These are phyloP conservation scores for Ptychoptera albimana DNA, from an alignment of 2,888 invertebrate genomes.

Conservation along the genomic window DNA sequence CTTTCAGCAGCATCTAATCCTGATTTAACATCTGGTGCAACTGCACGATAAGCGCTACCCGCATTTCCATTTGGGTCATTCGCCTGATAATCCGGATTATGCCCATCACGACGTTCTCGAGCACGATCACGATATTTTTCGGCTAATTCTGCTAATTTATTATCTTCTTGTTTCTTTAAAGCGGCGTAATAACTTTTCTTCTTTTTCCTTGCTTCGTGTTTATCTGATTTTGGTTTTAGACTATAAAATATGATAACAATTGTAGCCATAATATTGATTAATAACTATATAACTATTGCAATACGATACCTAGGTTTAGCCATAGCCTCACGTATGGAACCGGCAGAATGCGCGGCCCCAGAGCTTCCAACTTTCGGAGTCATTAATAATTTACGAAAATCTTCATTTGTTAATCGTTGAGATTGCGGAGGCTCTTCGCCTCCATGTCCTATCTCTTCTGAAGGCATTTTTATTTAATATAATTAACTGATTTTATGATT, in stretches of 20 bases:
- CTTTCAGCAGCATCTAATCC: constrained; percentile 90
- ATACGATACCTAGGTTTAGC: constrained; percentile 40
- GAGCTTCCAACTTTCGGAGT: constrained; percentile 69
- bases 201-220: constrained; percentile 73
- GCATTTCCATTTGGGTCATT: constrained; percentile 54
- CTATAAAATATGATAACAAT: no score
- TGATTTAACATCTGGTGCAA: constrained; percentile 90
- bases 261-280: neutral
- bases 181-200: constrained; percentile 92
- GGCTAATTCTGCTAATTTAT: constrained; percentile 82
- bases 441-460: constrained; percentile 22
- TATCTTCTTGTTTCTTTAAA: constrained; percentile 88
- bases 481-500: no score
- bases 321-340: constrained; percentile 53
- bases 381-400: constrained; percentile 90
- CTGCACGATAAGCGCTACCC: constrained; percentile 49
- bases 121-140: constrained; percentile 88
- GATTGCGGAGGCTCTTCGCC: constrained; percentile 49
- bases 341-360: constrained; percentile 27
- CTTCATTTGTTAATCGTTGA: constrained; percentile 85
- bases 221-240: constrained; percentile 34
- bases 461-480: no score
- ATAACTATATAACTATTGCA: neutral
- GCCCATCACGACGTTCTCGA: constrained; percentile 76
- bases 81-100: constrained; percentile 61